Evolutionary conservation across 2,888 invertebrate species (phyloP), one percentile per base, ranked within the genome.

Genomic region (Lasiommata megera): DNA sequence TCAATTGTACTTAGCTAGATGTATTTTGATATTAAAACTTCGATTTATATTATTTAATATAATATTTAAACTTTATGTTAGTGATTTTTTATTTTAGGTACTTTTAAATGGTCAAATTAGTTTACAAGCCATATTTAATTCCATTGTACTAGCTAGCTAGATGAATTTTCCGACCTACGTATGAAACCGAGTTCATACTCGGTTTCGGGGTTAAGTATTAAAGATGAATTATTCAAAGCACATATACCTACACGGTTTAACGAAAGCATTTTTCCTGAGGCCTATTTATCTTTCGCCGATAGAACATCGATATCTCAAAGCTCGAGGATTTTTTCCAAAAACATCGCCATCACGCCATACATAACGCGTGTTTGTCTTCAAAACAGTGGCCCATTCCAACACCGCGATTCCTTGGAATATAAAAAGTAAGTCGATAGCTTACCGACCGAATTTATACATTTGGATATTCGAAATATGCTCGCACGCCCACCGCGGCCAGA

Each of bases 371-470:
- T 90, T 89, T 89, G 82, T 81, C 80, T 82, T 83, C 72, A 85
- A 88, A 89, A 90, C 88, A 89, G 81, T 80, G 73, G 81, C 73
- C 84, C 83, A 84, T 88, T 84, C 80, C 72, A 76, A 69, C 76
- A 80, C 80, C 79, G 77, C 84, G 86, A 83, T 84, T 83, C 79
- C 75, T 73, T 74, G 72, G 88, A 83, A 88, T 88, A 89, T 89
- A 90, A 89, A 89, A 89, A 88, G 84, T 88, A 90, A 90, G 89
- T 88, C 89, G 86, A 90, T 89, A 89, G 89, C 90, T 90, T 89
- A 89, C 88, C 77, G 80, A 68, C 69, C 73, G 80, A 90, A 90
- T 90, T 90, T 90, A 90, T 90, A 88, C 89, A 87, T 88, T 86
- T 84, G 85, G 87, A 86, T 90, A 88, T 88, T 84, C 88, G 82